Percentiles rank a stretch among this genome's conserved stretches.
Evolutionary conservation across 2,113 vertebrate species (phyloP).

Genomic region (Alligator mississippiensis): DNA sequence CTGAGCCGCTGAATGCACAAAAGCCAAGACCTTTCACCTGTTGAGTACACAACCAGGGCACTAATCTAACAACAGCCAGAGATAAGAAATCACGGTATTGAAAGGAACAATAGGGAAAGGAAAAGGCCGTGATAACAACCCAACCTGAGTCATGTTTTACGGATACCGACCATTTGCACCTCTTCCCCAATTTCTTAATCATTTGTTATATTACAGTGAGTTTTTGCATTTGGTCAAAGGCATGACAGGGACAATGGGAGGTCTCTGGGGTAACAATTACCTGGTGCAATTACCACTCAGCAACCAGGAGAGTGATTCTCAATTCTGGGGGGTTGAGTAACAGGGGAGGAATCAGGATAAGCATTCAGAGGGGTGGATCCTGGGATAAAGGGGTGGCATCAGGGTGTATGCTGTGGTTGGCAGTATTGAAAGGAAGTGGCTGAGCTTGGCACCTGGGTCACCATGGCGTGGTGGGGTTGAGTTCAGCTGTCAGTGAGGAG

Average conservation of each 20-base stretch:
- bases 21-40: neutral
- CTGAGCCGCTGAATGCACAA: accelerated
- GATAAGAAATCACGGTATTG: neutral
- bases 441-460: too few relatives aligned
- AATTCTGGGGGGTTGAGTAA: too few relatives aligned
- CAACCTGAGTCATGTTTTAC: neutral
- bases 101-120: neutral
- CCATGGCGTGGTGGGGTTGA: too few relatives aligned
- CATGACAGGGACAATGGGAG: neutral
- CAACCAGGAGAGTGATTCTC: neutral
- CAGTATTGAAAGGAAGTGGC: too few relatives aligned
- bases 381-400: neutral
- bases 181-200: slow-evolving; percentile 25
- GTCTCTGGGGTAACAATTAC: slow-evolving; percentile 46
- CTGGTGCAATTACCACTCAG: neutral
- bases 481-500: neutral
- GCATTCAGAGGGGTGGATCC: neutral
- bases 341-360: neutral
- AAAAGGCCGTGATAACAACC: neutral
- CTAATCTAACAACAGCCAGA: neutral
- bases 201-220: slow-evolving; percentile 15
- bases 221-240: slow-evolving; percentile 37
- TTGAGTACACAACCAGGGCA: neutral
- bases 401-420: neutral
- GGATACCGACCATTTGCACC: accelerated